A percentile compares a stretch with the other conserved stretches of the same genome.
phyloP scores from a whole-genome alignment of 2,797 vertebrate species.

The Meriones psammophilus region DNA sequence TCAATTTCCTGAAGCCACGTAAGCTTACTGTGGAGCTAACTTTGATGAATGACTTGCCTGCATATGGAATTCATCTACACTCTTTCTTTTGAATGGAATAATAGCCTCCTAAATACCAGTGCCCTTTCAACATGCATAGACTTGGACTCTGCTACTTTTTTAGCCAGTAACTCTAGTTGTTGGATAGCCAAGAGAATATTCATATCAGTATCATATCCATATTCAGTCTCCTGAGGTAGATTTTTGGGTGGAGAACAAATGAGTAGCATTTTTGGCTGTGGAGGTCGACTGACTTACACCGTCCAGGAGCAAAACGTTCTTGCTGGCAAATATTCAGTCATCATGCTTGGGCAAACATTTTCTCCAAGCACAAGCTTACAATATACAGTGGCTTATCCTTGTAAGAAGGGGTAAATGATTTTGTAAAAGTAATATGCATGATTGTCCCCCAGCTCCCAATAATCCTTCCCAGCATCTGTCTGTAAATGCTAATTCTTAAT shows the following conservation, averaged over 20 bases:
- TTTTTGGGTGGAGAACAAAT: background rate
- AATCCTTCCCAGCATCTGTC: background rate
- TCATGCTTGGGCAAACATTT: background rate
- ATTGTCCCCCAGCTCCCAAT: slow-evolving; percentile 49
- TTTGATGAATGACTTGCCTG: background rate
- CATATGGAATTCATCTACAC: background rate
- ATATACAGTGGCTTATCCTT: slow-evolving; percentile 12
- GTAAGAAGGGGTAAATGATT: slow-evolving; percentile 63
- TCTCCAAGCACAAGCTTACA: slow-evolving; percentile 3
- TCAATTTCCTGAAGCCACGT: slow-evolving; percentile 4
- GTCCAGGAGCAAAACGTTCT: background rate
- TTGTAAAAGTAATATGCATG: slow-evolving; percentile 64
- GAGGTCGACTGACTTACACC: background rate
- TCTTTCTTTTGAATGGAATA: background rate
- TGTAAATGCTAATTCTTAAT: slow-evolving; percentile 61
- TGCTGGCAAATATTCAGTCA: background rate
- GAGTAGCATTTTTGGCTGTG: background rate
- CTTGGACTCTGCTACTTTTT: background rate
- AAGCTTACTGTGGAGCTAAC: background rate
- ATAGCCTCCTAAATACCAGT: background rate
- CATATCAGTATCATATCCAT: background rate
- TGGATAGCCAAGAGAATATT: background rate
- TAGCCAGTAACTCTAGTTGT: background rate
- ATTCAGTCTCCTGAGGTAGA: background rate
- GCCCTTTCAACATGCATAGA: background rate